Evolutionary conservation across 1,140 invertebrate species (phyloP).

Genomic region (Hylaeus anthracinus): DNA sequence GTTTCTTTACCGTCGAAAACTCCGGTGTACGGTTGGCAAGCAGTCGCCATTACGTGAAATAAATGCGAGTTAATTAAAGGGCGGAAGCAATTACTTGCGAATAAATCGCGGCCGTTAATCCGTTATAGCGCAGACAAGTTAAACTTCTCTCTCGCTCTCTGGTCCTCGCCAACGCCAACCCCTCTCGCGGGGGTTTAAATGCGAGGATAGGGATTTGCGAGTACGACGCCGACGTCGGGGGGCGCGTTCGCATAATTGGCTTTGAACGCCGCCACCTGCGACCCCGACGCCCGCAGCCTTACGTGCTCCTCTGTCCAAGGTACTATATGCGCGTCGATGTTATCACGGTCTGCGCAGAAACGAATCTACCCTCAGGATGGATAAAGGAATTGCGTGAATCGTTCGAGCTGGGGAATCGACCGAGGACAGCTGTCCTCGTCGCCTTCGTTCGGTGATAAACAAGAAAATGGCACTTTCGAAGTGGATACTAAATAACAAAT

Average conservation of each 20-base stretch:
- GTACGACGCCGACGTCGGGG: conserved; percentile 70
- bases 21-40: conserved; percentile 42
- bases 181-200: conserved; percentile 35
- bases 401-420: not conserved
- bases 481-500: too few species aligned
- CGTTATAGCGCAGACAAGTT: conserved; percentile 80
- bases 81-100: conserved; percentile 76
- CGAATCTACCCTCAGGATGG: conserved; percentile 12
- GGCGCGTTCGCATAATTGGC: conserved; percentile 79
- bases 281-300: conserved; percentile 68
- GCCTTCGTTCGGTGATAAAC: too few species aligned
- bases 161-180: not conserved
- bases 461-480: too few species aligned
- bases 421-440: not conserved
- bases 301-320: conserved; percentile 36
- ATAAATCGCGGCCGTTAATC: conserved; percentile 79
- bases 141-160: conserved; percentile 72
- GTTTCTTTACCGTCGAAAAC: conserved; percentile 33
- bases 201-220: conserved; percentile 73
- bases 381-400: conserved; percentile 38
- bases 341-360: conserved; percentile 13
- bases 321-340: not conserved
- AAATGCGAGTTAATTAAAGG: conserved; percentile 80
- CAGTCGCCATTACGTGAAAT: conserved; percentile 78
- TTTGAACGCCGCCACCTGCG: conserved; percentile 80